Conservation (phyloP, 37 sponge, comb jelly and placozoan species). For the Theonella swinhoei region DNA sequence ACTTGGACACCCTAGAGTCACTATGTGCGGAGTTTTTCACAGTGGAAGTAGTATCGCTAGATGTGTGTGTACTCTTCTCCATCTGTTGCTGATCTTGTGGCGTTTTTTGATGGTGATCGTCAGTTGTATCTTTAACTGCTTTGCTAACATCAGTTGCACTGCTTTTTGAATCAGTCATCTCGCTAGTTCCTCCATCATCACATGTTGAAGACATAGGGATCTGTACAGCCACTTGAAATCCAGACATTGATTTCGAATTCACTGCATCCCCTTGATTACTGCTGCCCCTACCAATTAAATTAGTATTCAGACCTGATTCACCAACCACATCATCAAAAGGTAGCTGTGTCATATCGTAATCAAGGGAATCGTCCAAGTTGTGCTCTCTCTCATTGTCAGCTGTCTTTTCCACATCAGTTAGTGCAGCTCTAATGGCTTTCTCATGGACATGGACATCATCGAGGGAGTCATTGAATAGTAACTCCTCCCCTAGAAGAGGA, state of each 20-base stretch:
- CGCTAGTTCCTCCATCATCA: neutral
- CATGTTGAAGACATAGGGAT: neutral
- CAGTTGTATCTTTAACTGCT: neutral
- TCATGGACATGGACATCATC: conserved; percentile 1
- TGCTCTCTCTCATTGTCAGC: neutral
- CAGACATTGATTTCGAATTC: neutral
- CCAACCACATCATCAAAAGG: neutral
- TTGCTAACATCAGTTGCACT: neutral
- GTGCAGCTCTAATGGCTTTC: neutral
- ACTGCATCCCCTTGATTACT: neutral
- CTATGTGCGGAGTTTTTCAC: neutral
- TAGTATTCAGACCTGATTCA: neutral
- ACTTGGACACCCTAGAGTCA: neutral
- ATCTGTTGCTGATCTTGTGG: no score
- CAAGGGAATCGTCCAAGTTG: conserved; percentile 18
- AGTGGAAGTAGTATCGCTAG: neutral
- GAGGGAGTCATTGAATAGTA: conserved; percentile 17
- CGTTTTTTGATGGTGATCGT: neutral
- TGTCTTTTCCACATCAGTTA: neutral
- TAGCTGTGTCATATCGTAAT: conserved; percentile 5
- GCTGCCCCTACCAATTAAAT: no score
- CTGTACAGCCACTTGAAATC: neutral
- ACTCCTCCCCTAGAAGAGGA: neutral
- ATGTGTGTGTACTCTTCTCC: no score
- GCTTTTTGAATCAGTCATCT: no score